These are phyloP conservation scores for Trachymyrmex septentrionalis DNA, from an alignment of 1,140 invertebrate species.

Conservation along the genomic window DNA sequence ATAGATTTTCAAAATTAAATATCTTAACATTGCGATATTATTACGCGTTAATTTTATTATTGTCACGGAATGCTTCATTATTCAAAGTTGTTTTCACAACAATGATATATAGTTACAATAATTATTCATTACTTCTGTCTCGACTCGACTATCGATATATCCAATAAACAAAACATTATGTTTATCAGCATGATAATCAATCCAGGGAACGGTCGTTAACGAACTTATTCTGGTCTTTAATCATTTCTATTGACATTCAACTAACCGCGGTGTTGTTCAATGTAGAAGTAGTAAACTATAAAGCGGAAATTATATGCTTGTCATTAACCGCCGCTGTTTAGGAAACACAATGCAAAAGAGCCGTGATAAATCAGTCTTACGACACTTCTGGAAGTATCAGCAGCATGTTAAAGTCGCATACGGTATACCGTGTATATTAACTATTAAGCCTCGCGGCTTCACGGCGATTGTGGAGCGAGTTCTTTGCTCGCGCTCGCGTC, in stretches of 20 bases:
- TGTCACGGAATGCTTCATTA: not conserved
- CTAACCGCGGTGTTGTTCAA: not conserved
- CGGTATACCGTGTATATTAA: not conserved
- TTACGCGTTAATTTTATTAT: not conserved
- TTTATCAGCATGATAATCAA: conserved; percentile 33
- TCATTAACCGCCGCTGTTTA: conserved; percentile 37
- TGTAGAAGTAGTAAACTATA: not conserved
- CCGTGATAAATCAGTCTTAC: conserved; percentile 52
- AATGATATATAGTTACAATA: not conserved
- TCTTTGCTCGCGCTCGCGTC: conserved; percentile 39
- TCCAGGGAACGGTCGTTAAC: not conserved
- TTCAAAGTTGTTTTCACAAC: not conserved
- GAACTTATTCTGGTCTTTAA: conserved; percentile 28
- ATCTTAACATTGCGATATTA: not conserved
- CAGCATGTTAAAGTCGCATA: conserved; percentile 12
- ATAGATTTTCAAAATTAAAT: not conserved
- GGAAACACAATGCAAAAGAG: conserved; percentile 43
- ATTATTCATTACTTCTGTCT: conserved; percentile 25
- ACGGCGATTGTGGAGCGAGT: conserved; percentile 31
- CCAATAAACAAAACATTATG: conserved; percentile 18
- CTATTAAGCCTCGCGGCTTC: conserved; percentile 30
- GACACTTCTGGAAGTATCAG: conserved; percentile 49
- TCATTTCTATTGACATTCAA: conserved; percentile 38
- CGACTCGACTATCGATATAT: conserved; percentile 21
- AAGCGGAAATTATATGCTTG: conserved; percentile 51